Conservation (phyloP, 1,140 invertebrate genomes). For the Plectus sambesii region DNA sequence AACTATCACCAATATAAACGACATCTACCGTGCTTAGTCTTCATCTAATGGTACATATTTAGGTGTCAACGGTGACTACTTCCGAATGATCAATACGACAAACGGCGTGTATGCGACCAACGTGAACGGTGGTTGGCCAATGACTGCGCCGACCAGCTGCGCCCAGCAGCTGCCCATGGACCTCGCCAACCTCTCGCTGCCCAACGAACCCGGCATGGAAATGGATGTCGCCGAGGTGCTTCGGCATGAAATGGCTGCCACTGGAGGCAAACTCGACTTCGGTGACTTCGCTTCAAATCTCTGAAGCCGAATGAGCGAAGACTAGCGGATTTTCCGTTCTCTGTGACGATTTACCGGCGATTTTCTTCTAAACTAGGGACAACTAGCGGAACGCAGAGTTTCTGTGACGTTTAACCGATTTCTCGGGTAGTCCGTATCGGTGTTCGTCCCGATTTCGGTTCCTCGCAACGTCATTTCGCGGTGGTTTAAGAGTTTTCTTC, state of each 20-base stretch:
- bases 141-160: constrained; percentile 7
- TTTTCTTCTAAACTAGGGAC: too few species aligned
- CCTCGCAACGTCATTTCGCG: background rate
- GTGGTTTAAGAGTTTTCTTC: background rate
- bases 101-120: too few species aligned
- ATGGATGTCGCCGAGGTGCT: constrained; percentile 33
- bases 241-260: constrained; percentile 28
- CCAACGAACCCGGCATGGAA: constrained; percentile 29
- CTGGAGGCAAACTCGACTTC: constrained; percentile 37
- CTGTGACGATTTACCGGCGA: too few species aligned
- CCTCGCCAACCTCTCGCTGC: constrained; percentile 26
- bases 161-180: constrained; percentile 23
- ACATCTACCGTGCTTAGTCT: background rate
- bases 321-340: too few species aligned
- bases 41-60: background rate
- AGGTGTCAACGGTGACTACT: background rate
- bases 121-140: too few species aligned
- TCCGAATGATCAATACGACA: too few species aligned
- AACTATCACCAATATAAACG: constrained; percentile 6
- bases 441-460: background rate
- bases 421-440: constrained; percentile 1
- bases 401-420: too few species aligned
- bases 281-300: background rate
- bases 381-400: too few species aligned
- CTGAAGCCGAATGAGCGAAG: constrained; percentile 1